These are phyloP conservation scores for Nomia melanderi DNA, from an alignment of 1,140 invertebrate species.

Conservation along the genomic window DNA sequence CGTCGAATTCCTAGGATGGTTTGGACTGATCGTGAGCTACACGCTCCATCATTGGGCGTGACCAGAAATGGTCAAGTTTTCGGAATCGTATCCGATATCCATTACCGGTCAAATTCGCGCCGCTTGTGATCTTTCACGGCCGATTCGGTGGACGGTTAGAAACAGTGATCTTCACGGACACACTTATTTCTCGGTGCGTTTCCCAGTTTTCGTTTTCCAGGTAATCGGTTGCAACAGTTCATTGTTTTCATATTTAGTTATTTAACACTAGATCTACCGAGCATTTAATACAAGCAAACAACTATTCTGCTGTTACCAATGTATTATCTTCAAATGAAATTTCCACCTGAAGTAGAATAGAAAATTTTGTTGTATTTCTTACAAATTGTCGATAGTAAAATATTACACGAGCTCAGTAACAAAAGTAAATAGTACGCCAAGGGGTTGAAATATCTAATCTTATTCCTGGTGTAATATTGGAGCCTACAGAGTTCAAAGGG, in stretches of 20 bases:
- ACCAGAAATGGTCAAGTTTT: constrained; percentile 52
- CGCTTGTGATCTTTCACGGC: constrained; percentile 26
- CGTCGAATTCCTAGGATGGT: constrained; percentile 34
- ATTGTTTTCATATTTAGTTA: neutral
- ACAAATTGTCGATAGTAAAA: no score
- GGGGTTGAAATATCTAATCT: no score
- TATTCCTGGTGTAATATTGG: no score
- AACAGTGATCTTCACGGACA: constrained; percentile 5
- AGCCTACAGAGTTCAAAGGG: no score
- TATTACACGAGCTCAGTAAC: no score
- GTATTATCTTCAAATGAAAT: no score
- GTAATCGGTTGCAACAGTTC: neutral
- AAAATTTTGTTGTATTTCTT: no score
- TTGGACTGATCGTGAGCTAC: constrained; percentile 40
- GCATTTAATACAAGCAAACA: no score
- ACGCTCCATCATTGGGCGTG: constrained; percentile 53
- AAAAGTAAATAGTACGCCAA: no score
- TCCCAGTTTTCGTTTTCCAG: neutral
- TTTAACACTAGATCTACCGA: neutral
- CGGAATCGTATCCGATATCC: constrained; percentile 52
- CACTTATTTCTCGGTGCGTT: neutral
- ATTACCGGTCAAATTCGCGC: constrained; percentile 58
- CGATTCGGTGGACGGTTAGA: constrained; percentile 3
- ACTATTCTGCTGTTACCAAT: no score
- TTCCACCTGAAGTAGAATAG: no score